Evolutionary conservation across 2,888 invertebrate species (phyloP).

Genomic region (Amblyteles armatorius): DNA sequence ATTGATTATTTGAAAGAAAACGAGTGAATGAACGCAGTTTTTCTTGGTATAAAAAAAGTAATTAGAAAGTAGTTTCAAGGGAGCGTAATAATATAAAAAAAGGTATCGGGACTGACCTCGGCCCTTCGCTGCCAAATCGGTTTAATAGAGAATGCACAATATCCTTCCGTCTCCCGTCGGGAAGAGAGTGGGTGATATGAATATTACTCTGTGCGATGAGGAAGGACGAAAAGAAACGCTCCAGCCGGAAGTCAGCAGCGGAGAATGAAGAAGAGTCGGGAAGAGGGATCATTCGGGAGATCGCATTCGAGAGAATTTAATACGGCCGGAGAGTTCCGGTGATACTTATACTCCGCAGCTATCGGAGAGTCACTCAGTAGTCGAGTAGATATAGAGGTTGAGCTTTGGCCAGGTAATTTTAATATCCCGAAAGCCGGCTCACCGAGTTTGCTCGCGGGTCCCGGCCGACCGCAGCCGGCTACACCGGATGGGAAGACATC

Average conservation of each 20-base stretch:
- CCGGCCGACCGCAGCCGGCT: constrained; percentile 34
- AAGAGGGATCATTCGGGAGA: constrained; percentile 36
- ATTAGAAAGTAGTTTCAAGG: neutral
- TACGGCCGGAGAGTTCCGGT: constrained; percentile 53
- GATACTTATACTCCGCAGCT: constrained; percentile 31
- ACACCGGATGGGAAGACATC: constrained; percentile 42
- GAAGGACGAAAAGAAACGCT: neutral
- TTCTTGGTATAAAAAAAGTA: neutral
- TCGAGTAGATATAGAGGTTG: constrained; percentile 29
- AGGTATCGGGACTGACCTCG: neutral
- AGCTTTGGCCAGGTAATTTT: constrained; percentile 70
- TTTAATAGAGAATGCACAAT: constrained; percentile 2
- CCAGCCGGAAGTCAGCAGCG: constrained; percentile 10
- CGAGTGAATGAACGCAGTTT: no score
- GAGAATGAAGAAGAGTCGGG: constrained; percentile 39
- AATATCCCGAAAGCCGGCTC: constrained; percentile 70
- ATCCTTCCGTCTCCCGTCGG: neutral
- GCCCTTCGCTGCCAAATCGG: neutral
- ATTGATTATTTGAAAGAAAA: no score
- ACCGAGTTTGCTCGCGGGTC: constrained; percentile 62
- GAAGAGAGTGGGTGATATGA: neutral
- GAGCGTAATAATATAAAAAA: neutral
- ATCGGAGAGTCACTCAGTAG: constrained; percentile 44
- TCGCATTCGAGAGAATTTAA: constrained; percentile 67
- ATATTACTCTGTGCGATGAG: neutral